Evolutionary conservation across 2,888 invertebrate species (phyloP), one percentile per base, ranked within the genome.

Genomic region (Watsonalla cultraria): DNA sequence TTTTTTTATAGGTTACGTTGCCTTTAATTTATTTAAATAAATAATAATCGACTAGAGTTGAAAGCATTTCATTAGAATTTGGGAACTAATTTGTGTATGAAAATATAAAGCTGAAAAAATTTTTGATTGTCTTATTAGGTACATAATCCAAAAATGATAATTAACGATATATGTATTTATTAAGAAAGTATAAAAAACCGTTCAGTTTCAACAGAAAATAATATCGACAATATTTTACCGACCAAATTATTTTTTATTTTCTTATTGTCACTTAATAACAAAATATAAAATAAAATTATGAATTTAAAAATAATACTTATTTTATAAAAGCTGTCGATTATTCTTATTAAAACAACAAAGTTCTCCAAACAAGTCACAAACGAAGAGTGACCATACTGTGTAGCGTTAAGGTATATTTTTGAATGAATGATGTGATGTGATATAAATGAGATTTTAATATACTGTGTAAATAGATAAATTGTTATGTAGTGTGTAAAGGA

Each of bases 381-480:
- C 45, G 7, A 60, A 58, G 65, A 54, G 64, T 70, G 74, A 74
- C 72, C 58, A 58, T 61, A 69, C 61, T 52, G 45, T 55, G 54
- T 74, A 69, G 64, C 56, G 35, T 62, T 78, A 75, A 76, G 73
- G 54, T 75, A 75, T 81, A 82, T 80, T 82, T 84, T 84, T 83
- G 87, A 83, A 87, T 89, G 89, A 84, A 85, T 85, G 84, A 84
- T 86, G 87, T 85, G 84, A 84, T 86, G 87, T 88, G 88, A 87
- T 87, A 86, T 63, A 79, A 71, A 73, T 78, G 81, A 86, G 77
- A 85, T 86, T 85, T 78, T 80, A 62, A 70, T 78, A 66, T 62
- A 24, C 67, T 85, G 81, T 86, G 82, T 72, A 84, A 82, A 83
- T 62, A 68, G 64, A 15, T 37, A 49, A 72, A 68, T 78, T 82